A percentile compares a stretch with the other conserved stretches of the same genome.
Evolutionary conservation across 2,888 invertebrate species (phyloP).

Genomic region (Platycheirus rosarum): DNA sequence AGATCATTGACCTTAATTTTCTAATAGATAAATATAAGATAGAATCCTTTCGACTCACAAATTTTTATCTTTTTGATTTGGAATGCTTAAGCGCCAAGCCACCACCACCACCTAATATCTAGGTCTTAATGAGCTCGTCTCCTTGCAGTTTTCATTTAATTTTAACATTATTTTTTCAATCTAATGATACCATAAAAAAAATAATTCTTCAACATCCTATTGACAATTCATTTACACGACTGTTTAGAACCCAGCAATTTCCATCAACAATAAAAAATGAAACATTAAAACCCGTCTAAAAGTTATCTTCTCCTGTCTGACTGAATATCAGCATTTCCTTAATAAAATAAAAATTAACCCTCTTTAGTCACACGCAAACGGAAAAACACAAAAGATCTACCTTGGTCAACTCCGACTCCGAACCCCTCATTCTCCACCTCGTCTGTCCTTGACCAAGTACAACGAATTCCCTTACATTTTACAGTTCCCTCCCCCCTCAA

Average conservation of each 20-base stretch:
- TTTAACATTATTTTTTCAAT: no score
- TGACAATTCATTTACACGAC: slow-evolving; percentile 9
- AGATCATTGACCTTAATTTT: no score
- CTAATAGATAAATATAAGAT: no score
- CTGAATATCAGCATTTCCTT: slow-evolving; percentile 46
- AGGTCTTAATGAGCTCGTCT: no score
- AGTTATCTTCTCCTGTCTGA: slow-evolving; percentile 55
- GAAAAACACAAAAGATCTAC: slow-evolving; percentile 52
- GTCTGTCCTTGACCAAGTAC: slow-evolving; percentile 3
- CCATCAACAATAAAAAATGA: slow-evolving; percentile 9
- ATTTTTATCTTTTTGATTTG: no score
- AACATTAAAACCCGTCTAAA: slow-evolving; percentile 30
- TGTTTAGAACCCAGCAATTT: slow-evolving; percentile 2
- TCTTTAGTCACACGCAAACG: slow-evolving; percentile 62
- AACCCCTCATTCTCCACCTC: background rate
- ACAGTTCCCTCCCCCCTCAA: slow-evolving; percentile 11
- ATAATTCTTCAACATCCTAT: background rate
- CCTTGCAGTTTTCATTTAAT: no score
- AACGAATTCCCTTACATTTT: slow-evolving; percentile 38
- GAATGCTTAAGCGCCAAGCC: no score
- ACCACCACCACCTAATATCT: no score
- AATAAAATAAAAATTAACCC: slow-evolving; percentile 30
- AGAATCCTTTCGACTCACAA: no score
- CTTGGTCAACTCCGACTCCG: no score
- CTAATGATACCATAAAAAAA: background rate